Base-by-base conservation (phyloP, 2,888 invertebrate genomes). In the Orchesella flavescens region DNA sequence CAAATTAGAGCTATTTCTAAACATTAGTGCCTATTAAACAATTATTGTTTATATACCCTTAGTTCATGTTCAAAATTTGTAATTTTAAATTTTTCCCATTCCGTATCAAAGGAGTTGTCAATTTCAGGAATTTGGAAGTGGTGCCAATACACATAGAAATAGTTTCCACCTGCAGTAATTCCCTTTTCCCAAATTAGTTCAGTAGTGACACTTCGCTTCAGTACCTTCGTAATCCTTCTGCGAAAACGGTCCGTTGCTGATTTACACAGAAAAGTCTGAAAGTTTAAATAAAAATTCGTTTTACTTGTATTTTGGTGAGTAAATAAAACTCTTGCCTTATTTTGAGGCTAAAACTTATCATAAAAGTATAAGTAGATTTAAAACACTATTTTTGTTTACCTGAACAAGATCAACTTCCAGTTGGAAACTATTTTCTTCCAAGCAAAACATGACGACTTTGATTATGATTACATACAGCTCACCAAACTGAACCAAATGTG, bases 341-440 rank as follows among this genome's bases (percentile, higher is more conserved):
- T 12, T 9, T 44, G 7, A 7, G 44, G 44, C 44, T n/a, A n/a
- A 44, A 44, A 44, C 44, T 9, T 44, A 7, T 12, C 44, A 44
- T 44, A 9, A 44, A 44, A 44, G 12, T 44, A 12, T 44, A 7
- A 44, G 44, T 9, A 49, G n/a, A 49, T 49, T 9, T 9, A 44
- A 49, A 49, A 49, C 2, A 15, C 49, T 61, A n/a, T 55, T 24
- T 49, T 69, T n/a, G 15, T 71, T 13, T 23, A 72, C 72, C 72
- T 72, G 73, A n/a, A 74, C 73, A 21, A 74, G 57, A 46, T 74
- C 63, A 61, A 74, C 57, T 23, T 74, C 63, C 63, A 74, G 17
- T n/a, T 74, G 19, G 59, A 34, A 24, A 1, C 49, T 15, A 10
- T n/a, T 49, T 12, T 49, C 49, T 3, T 49, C 2, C 15, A 59